Evolutionary conservation across 2,113 vertebrate species (phyloP).

Genomic region (Paedocypris sp.): DNA sequence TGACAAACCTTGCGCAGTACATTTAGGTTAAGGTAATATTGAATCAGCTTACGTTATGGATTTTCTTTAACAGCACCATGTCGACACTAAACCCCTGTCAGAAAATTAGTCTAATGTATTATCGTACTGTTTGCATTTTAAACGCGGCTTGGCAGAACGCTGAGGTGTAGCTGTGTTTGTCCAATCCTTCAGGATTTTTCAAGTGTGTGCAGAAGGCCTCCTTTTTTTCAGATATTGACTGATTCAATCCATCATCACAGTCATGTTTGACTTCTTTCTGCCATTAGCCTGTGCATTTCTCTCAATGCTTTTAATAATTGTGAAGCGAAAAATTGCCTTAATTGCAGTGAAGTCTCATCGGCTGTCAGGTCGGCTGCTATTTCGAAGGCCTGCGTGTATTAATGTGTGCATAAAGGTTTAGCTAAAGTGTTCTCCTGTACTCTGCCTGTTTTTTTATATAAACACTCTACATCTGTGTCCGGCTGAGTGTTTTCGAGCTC

Average conservation of each 20-base stretch:
- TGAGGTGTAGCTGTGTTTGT: constrained; percentile 53
- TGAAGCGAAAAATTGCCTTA: constrained; percentile 34
- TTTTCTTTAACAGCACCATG: background rate
- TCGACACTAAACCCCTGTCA: background rate
- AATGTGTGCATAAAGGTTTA: background rate
- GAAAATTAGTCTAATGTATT: constrained; percentile 20
- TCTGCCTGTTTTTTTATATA: constrained; percentile 12
- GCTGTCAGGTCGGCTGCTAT: background rate
- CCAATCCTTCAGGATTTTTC: constrained; percentile 35
- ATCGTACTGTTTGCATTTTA: constrained; percentile 35
- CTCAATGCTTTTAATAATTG: constrained; percentile 12
- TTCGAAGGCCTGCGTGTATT: background rate
- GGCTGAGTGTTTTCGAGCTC: background rate
- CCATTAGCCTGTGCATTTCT: background rate
- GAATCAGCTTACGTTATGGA: too few species aligned
- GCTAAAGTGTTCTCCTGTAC: background rate
- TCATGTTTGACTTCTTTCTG: background rate
- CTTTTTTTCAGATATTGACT: constrained; percentile 45
- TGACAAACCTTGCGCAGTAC: too few species aligned
- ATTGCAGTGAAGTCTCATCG: background rate
- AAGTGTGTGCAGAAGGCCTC: constrained; percentile 27
- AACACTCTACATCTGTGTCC: constrained; percentile 7
- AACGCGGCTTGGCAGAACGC: constrained; percentile 15
- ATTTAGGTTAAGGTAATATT: too few species aligned
- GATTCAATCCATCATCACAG: constrained; percentile 47